phyloP scores from a whole-genome alignment of 2,888 invertebrate genomes.

The Tenthredo mesomela region DNA sequence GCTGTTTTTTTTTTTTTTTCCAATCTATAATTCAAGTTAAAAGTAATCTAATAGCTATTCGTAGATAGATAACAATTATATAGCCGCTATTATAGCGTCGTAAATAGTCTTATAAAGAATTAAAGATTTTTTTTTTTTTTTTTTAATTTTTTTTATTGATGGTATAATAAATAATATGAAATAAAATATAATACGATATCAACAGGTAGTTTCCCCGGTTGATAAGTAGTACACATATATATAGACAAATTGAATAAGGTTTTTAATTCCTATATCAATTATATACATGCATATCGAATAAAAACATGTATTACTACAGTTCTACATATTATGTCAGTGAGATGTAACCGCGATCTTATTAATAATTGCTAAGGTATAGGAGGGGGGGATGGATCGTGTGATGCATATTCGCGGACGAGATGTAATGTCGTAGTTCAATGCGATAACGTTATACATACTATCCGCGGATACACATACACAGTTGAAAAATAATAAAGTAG shows the following conservation, averaged over 20 bases:
- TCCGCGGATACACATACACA: not conserved
- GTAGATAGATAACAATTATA: not conserved
- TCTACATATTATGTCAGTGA: not conserved
- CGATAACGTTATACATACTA: not conserved
- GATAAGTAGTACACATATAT: not conserved
- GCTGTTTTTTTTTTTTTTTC: not conserved
- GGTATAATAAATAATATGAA: not conserved
- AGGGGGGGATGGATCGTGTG: not conserved
- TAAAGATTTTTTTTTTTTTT: not conserved
- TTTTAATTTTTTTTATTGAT: too few relatives aligned
- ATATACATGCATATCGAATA: not conserved
- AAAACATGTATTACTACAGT: not conserved
- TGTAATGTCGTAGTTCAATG: not conserved
- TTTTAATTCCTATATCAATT: not conserved
- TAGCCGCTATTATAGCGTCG: not conserved
- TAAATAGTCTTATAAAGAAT: not conserved
- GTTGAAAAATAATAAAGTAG: not conserved
- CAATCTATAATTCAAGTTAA: not conserved
- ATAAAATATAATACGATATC: constrained; percentile 27
- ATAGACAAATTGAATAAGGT: not conserved
- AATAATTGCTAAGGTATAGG: not conserved
- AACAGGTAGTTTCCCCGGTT: constrained; percentile 42
- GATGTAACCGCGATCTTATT: not conserved
- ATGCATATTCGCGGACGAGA: not conserved
- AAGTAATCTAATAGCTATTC: not conserved